Evolutionary conservation across 2,888 invertebrate genomes (phyloP).

Genomic region (Cryptus viduatorius): DNA sequence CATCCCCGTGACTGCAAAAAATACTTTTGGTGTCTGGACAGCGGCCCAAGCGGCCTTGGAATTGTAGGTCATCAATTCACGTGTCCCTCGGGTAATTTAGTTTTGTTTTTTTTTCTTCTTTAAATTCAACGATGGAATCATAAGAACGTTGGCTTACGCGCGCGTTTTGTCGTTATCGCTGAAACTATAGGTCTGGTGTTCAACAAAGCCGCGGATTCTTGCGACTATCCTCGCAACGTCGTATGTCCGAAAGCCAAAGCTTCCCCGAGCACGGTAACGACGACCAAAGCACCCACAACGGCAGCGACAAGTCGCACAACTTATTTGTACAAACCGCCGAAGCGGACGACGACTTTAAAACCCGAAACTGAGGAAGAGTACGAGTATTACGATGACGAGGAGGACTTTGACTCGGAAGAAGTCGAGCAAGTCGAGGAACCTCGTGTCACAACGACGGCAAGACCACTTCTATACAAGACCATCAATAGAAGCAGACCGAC

Average conservation of each 20-base stretch:
- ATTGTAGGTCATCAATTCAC: constrained; percentile 97
- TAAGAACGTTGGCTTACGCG: neutral
- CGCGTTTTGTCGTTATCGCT: neutral
- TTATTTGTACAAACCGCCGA: constrained; percentile 84
- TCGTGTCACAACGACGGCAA: constrained; percentile 77
- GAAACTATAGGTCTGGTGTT: constrained; percentile 91
- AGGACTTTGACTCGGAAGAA: constrained; percentile 84
- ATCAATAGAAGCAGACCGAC: constrained; percentile 80
- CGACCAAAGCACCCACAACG: constrained; percentile 84
- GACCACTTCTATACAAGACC: constrained; percentile 81
- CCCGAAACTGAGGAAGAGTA: constrained; percentile 83
- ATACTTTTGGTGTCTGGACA: constrained; percentile 97
- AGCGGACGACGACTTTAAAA: constrained; percentile 85
- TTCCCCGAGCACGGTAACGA: constrained; percentile 85
- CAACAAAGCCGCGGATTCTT: constrained; percentile 96
- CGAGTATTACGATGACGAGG: constrained; percentile 86
- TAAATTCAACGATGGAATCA: neutral
- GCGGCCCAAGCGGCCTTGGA: constrained; percentile 94
- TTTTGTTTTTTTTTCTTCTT: constrained; percentile 22
- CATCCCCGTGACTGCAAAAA: constrained; percentile 97
- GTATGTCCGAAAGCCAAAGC: constrained; percentile 90
- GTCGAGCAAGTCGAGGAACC: constrained; percentile 83
- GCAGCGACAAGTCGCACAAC: constrained; percentile 85
- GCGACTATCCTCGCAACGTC: constrained; percentile 96
- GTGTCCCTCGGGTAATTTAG: constrained; percentile 92